Evolutionary conservation across 1,140 invertebrate genomes (phyloP), one percentile per base, ranked within the genome.

Genomic region (Hylyphantes graminicola): DNA sequence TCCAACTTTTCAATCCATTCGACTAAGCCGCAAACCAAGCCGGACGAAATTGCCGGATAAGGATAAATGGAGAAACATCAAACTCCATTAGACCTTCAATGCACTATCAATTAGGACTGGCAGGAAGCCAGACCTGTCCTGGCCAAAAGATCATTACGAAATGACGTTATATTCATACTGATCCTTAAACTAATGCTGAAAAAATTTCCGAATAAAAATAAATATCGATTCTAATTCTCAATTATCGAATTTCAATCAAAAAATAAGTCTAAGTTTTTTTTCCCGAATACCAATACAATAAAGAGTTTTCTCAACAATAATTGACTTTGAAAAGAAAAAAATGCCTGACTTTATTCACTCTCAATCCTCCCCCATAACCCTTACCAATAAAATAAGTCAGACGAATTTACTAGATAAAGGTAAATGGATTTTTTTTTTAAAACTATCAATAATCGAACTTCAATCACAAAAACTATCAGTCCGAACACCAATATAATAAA

Each of bases 61-160:
- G 55, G 70, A 73, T 17, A 73, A 73, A 73, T 55, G 50, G 19
- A 21, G n/a, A 53, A 5, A 50, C 70, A 73, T 73, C 48, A 73
- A 73, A 73, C 70, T 73, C 70, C 70, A 73, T 73, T 73, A 53
- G 70, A 13, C 17, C 50, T 53, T 73, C 50, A 55, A 53, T 54
- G 53, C 50, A 48, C 70, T 53, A 73, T 73, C 70, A 73, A 73
- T 73, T 73, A 73, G 70, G 51, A 7, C 12, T n/a, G 53, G 10
- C 35, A 21, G 12, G 51, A 17, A 48, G 53, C 51, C 70, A 9
- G 50, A 53, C 70, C 1, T 35, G 35, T 35, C 35, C 35, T 13
- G 19, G 70, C 17, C 19, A 17, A 53, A 53, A n/a, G 50, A 19
- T 73, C 70, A n/a, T 73, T 73, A 54, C 21, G n/a, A 73, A 73